Conservation (phyloP, 2,797 vertebrate genomes). For the Lagocephalus sceleratus region DNA sequence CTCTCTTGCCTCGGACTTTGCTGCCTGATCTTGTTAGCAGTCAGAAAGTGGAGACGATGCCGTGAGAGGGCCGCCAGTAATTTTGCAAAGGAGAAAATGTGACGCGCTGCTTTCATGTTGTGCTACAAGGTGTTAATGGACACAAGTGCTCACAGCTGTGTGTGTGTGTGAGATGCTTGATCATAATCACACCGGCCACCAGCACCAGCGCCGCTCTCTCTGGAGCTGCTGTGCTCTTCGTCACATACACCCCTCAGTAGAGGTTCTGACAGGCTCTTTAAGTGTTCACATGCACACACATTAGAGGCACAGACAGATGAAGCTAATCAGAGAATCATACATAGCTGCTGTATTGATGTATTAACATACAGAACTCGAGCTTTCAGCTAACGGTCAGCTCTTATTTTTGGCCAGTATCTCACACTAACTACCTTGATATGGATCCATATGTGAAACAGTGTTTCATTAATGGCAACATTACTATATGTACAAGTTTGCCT, state of each 20-base stretch:
- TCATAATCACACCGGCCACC: slow-evolving; percentile 45
- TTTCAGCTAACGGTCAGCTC: slow-evolving; percentile 10
- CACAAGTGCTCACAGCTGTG: slow-evolving; percentile 76
- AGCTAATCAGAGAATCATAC: too few relatives aligned
- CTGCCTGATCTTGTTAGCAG: slow-evolving; percentile 56
- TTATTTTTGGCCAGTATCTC: slow-evolving; percentile 1
- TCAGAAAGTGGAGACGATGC: slow-evolving; percentile 57
- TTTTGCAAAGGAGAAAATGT: slow-evolving; percentile 41
- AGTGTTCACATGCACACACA: slow-evolving; percentile 22
- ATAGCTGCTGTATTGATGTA: too few relatives aligned
- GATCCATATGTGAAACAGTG: slow-evolving; percentile 45
- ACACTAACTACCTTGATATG: slow-evolving; percentile 26
- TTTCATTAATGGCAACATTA: slow-evolving; percentile 64
- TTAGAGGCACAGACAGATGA: slow-evolving; percentile 4
- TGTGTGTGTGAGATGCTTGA: slow-evolving; percentile 64
- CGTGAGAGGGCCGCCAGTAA: slow-evolving; percentile 20
- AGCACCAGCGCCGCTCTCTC: slow-evolving; percentile 12
- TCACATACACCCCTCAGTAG: slow-evolving; percentile 43
- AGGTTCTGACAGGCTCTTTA: slow-evolving; percentile 40
- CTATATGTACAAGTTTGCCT: slow-evolving; percentile 61
- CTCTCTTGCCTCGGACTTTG: slow-evolving; percentile 40
- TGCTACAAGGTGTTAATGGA: slow-evolving; percentile 71
- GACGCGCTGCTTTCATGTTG: slow-evolving; percentile 68
- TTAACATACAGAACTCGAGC: too few relatives aligned
- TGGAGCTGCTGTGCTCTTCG: slow-evolving; percentile 45